phyloP scores from a whole-genome alignment of 2,888 invertebrate genomes.

The Mellilla xanthometata region DNA sequence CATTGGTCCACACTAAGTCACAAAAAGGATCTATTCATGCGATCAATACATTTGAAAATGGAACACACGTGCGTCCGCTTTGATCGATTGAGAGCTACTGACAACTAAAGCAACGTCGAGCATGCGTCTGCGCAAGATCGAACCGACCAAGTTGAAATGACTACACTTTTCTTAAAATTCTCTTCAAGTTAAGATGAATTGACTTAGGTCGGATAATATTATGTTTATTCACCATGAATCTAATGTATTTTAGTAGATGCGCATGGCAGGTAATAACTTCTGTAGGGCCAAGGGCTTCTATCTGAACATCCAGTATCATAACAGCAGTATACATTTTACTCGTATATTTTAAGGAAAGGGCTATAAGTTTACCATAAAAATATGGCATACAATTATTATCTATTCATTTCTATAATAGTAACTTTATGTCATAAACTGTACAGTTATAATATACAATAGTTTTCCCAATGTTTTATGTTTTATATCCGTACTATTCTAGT shows the following conservation, averaged over 20 bases:
- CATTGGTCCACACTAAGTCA: constrained; percentile 45
- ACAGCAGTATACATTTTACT: no score
- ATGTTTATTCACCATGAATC: constrained; percentile 74
- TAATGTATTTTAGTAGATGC: constrained; percentile 75
- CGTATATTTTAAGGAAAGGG: no score
- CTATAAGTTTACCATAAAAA: no score
- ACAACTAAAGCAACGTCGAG: constrained; percentile 58
- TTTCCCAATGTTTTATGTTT: no score
- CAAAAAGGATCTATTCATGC: constrained; percentile 52
- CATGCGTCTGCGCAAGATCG: constrained; percentile 69
- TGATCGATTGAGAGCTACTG: constrained; percentile 75
- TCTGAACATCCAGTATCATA: constrained; percentile 31
- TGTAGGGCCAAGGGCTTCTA: constrained; percentile 68
- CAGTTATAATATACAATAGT: no score
- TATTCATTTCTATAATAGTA: no score
- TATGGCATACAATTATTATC: no score
- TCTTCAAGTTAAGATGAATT: constrained; percentile 19
- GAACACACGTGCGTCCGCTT: constrained; percentile 39
- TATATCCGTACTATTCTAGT: no score
- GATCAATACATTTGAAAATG: constrained; percentile 51
- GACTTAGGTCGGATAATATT: constrained; percentile 34
- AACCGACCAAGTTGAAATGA: constrained; percentile 49
- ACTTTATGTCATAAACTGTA: no score
- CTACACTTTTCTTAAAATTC: constrained; percentile 17
- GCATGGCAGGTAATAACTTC: constrained; percentile 67